Conservation (phyloP, 2,113 vertebrate species). For the Ophthalmolycus amberensis region DNA sequence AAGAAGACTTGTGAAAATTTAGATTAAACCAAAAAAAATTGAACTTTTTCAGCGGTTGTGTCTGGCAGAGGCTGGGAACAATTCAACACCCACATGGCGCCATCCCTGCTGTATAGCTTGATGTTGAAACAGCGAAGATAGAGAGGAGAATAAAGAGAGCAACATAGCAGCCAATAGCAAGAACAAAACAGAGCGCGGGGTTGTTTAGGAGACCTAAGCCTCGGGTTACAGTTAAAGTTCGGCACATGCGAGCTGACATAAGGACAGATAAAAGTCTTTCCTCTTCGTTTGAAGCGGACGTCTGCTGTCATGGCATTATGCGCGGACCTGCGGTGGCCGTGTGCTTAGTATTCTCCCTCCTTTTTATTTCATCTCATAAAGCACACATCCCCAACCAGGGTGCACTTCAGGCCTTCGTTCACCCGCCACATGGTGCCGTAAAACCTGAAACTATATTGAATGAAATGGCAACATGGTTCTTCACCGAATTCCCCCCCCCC, state of each 20-base stretch:
- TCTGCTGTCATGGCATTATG: constrained; percentile 7
- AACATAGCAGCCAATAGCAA: constrained; percentile 32
- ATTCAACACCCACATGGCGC: constrained; percentile 58
- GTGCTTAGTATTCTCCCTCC: neutral
- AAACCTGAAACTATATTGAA: constrained; percentile 25
- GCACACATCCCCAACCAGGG: constrained; percentile 25
- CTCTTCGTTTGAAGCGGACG: neutral
- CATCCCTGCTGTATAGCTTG: constrained; percentile 49
- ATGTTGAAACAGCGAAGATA: constrained; percentile 56
- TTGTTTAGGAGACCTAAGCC: constrained; percentile 21
- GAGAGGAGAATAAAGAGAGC: constrained; percentile 48
- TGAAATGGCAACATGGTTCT: constrained; percentile 1
- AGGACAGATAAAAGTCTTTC: constrained; percentile 10
- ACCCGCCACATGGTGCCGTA: constrained; percentile 6
- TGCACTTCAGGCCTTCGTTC: constrained; percentile 38
- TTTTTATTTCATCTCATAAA: constrained; percentile 19
- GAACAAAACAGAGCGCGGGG: constrained; percentile 45
- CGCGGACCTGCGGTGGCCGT: constrained; percentile 6
- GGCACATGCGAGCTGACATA: neutral
- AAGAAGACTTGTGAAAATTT: constrained; percentile 49
- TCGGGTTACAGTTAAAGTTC: constrained; percentile 24
- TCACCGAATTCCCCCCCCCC: constrained; percentile 12
- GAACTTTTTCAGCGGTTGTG: constrained; percentile 54
- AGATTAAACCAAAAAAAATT: constrained; percentile 57
- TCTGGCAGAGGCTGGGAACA: constrained; percentile 60